phyloP scores from a whole-genome alignment of 2,113 vertebrate genomes.

The Synodontis membranacea region DNA sequence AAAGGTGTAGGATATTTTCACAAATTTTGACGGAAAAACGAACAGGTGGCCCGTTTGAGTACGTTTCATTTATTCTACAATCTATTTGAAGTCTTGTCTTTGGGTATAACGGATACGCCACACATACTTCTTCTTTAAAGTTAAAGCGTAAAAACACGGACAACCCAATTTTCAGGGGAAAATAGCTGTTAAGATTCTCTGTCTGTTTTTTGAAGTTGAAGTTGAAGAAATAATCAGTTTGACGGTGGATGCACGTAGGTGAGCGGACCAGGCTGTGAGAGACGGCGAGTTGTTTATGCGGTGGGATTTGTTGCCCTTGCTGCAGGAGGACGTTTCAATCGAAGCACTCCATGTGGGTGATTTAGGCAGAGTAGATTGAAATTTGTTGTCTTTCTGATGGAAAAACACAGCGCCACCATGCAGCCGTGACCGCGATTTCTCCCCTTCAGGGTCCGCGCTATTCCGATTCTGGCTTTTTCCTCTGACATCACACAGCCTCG shows the following conservation, averaged over 20 bases:
- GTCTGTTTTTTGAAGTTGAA: no score
- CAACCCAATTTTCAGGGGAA: background rate
- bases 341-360: constrained; percentile 9
- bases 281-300: constrained; percentile 1
- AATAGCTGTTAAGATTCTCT: background rate
- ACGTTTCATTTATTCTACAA: background rate
- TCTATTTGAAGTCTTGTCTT: background rate
- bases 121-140: background rate
- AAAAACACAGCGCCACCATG: constrained; percentile 1
- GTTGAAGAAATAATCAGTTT: background rate
- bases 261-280: background rate
- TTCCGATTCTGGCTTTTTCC: background rate
- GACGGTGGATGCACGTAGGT: background rate
- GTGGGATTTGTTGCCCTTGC: constrained; percentile 15
- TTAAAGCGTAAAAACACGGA: background rate
- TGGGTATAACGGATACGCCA: background rate
- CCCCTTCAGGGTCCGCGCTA: background rate
- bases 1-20: background rate
- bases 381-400: constrained; percentile 21
- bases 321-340: constrained; percentile 31
- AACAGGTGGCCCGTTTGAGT: background rate
- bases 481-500: constrained; percentile 21
- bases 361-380: constrained; percentile 41
- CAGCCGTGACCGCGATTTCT: constrained; percentile 27
- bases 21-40: background rate